Conservation (phyloP, 2,113 vertebrate species). For the Nansenia antarctica region DNA sequence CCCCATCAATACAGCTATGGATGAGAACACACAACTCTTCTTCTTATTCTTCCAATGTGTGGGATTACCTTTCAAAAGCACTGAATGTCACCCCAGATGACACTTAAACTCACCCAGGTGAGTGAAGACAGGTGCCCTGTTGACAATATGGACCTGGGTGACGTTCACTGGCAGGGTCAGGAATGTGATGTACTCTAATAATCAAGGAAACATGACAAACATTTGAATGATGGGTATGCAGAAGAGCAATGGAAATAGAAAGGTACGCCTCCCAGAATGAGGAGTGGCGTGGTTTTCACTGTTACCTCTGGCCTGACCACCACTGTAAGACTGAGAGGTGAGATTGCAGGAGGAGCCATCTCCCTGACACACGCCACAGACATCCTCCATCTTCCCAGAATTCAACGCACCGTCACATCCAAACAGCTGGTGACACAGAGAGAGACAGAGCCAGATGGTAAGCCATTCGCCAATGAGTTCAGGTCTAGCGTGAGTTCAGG, state of each 20-base stretch:
- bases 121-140: slow-evolving; percentile 87
- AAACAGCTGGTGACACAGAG: slow-evolving; percentile 83
- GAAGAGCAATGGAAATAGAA: neutral
- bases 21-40: neutral
- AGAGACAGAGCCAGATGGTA: slow-evolving; percentile 7
- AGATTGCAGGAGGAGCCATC: slow-evolving; percentile 80
- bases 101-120: slow-evolving; percentile 85
- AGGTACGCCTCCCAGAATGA: neutral
- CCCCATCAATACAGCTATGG: slow-evolving; percentile 79
- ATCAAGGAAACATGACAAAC: slow-evolving; percentile 32
- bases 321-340: slow-evolving; percentile 76
- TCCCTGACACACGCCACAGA: slow-evolving; percentile 87
- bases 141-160: slow-evolving; percentile 78
- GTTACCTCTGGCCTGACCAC: slow-evolving; percentile 83
- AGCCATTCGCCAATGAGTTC: neutral
- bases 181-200: slow-evolving; percentile 87
- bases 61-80: neutral
- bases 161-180: slow-evolving; percentile 80
- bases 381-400: slow-evolving; percentile 78
- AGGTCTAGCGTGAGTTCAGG: neutral
- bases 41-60: neutral
- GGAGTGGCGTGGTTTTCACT: neutral
- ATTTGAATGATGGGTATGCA: too few relatives aligned
- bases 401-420: slow-evolving; percentile 89
- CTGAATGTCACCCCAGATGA: neutral